These are phyloP conservation scores for Hoplodrina ambigua DNA, from an alignment of 2,888 invertebrate genomes.

Conservation along the genomic window DNA sequence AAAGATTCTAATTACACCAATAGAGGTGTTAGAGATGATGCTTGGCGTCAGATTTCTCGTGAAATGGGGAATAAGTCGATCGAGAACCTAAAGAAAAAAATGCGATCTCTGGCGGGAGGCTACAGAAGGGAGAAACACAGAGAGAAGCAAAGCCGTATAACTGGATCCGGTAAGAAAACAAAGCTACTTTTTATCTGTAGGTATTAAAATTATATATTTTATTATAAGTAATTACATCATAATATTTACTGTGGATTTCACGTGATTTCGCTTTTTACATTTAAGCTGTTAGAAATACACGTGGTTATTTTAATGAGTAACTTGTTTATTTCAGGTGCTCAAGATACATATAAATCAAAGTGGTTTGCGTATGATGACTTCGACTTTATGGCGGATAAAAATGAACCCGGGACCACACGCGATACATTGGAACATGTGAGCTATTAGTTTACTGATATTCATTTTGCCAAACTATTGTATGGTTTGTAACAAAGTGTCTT, in stretches of 20 bases:
- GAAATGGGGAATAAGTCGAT: slow-evolving; percentile 35
- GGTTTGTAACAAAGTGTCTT: slow-evolving; percentile 50
- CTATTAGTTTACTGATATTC: slow-evolving; percentile 45
- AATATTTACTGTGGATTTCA: slow-evolving; percentile 24
- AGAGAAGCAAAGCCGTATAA: slow-evolving; percentile 58
- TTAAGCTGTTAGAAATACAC: slow-evolving; percentile 28
- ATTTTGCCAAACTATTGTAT: slow-evolving; percentile 62
- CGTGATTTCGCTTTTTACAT: slow-evolving; percentile 25
- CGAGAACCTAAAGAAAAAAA: slow-evolving; percentile 57
- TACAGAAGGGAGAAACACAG: slow-evolving; percentile 59
- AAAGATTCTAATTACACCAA: slow-evolving; percentile 60
- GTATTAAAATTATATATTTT: slow-evolving; percentile 30
- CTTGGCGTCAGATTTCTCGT: slow-evolving; percentile 56
- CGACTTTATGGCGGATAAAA: slow-evolving; percentile 61
- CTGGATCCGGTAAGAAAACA: slow-evolving; percentile 57
- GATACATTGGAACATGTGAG: slow-evolving; percentile 57
- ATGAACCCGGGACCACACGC: slow-evolving; percentile 55
- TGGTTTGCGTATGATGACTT: slow-evolving; percentile 57
- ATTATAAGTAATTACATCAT: slow-evolving; percentile 28
- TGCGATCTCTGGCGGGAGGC: slow-evolving; percentile 58
- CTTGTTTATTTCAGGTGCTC: slow-evolving; percentile 45
- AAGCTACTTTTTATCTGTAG: slow-evolving; percentile 28
- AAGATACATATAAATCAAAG: slow-evolving; percentile 48
- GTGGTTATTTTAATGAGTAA: slow-evolving; percentile 23
- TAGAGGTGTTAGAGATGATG: slow-evolving; percentile 65